Conservation (phyloP, 2,797 vertebrate species). For the Sphenodon punctatus region DNA sequence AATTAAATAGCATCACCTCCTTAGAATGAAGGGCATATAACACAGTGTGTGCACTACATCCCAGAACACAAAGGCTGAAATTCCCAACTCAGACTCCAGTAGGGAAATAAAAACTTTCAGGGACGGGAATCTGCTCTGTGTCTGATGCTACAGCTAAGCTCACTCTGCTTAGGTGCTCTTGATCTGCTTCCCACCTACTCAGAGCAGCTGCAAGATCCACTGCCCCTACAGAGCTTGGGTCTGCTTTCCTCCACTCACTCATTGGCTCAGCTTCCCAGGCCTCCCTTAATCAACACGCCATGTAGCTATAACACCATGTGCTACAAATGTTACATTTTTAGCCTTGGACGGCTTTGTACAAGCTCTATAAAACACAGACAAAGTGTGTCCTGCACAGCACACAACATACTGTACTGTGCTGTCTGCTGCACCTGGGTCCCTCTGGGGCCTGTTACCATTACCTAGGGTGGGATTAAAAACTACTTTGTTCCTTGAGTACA, state of each 20-base stretch:
- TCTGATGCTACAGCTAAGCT: not conserved
- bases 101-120: constrained; percentile 23
- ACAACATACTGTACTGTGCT: not conserved
- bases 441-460: constrained; percentile 62
- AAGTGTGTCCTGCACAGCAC: not conserved
- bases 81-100: not conserved
- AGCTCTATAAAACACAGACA: constrained; percentile 45
- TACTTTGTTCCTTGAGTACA: constrained; percentile 66
- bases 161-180: accelerated
- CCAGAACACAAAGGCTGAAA: accelerated
- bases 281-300: constrained; percentile 35
- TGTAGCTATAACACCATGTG: not conserved
- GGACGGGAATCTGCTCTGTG: not conserved
- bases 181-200: not conserved
- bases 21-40: not conserved
- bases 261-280: constrained; percentile 19
- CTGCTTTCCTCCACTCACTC: not conserved
- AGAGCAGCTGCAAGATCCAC: not conserved
- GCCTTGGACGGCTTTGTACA: constrained; percentile 37
- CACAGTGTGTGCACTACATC: not conserved
- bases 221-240: not conserved
- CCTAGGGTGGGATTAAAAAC: constrained; percentile 60
- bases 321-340: constrained; percentile 15
- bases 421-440: constrained; percentile 69
- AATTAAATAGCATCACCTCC: constrained; percentile 27